phyloP scores from a whole-genome alignment of 2,797 vertebrate genomes.

The Tragelaphus eurycerus region DNA sequence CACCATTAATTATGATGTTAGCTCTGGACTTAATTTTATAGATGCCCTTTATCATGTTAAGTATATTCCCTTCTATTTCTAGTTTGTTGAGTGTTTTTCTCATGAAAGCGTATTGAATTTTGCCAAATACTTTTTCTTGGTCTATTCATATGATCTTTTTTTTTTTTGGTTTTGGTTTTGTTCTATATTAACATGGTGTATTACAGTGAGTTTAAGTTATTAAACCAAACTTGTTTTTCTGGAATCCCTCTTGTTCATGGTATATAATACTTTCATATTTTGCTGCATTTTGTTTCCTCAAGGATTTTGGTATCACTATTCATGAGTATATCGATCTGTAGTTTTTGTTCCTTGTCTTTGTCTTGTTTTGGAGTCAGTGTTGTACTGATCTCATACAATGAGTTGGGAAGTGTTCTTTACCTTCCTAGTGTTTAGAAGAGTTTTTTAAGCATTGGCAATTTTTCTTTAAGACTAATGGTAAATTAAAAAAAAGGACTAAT shows the following conservation, averaged over 20 bases:
- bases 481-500: slow-evolving; percentile 6
- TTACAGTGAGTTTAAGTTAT: not conserved
- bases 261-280: not conserved
- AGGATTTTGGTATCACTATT: slow-evolving; percentile 30
- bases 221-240: slow-evolving; percentile 17
- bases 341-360: not conserved
- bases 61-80: not conserved
- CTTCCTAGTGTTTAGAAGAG: slow-evolving; percentile 25
- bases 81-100: not conserved
- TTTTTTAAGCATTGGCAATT: slow-evolving; percentile 41
- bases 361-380: not conserved
- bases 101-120: not conserved
- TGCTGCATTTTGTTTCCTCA: slow-evolving; percentile 21
- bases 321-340: not conserved
- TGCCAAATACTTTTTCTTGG: not conserved
- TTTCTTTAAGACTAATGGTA: slow-evolving; percentile 23
- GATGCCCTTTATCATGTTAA: not conserved
- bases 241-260: not conserved
- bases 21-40: not conserved
- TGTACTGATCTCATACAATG: not conserved
- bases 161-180: not conserved
- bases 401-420: not conserved
- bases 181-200: not conserved
- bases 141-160: not conserved
- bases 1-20: not conserved